Conservation (phyloP, 2,888 invertebrate species). For the Brassicogethes aeneus region DNA sequence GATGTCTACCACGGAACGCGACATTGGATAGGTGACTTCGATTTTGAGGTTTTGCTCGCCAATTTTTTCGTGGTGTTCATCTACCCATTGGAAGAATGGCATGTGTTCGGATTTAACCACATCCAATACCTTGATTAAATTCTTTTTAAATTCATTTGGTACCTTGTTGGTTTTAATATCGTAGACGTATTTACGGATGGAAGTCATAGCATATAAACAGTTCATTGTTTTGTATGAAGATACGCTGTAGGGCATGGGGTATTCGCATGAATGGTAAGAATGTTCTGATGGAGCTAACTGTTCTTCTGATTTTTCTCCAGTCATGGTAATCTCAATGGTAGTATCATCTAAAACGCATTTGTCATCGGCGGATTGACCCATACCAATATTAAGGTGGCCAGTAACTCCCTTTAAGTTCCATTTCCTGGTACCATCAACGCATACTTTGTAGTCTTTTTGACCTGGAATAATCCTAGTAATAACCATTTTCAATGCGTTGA, state of each 20-base stretch:
- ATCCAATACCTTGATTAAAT: slow-evolving; percentile 13
- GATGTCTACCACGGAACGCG: slow-evolving; percentile 22
- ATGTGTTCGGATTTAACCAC: slow-evolving; percentile 7
- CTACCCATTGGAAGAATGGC: slow-evolving; percentile 1
- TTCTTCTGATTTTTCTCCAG: slow-evolving; percentile 32
- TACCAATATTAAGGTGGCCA: slow-evolving; percentile 27
- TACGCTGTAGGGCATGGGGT: slow-evolving; percentile 20
- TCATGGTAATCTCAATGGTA: slow-evolving; percentile 27
- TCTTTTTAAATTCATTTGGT: slow-evolving; percentile 19
- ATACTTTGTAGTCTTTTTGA: slow-evolving; percentile 33
- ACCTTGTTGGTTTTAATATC: slow-evolving; percentile 25
- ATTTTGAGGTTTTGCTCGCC: slow-evolving; percentile 23
- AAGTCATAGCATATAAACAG: slow-evolving; percentile 26
- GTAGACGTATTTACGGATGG: slow-evolving; percentile 33
- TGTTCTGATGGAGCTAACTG: slow-evolving; percentile 25
- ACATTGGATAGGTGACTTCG: slow-evolving; percentile 22
- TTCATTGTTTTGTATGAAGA: slow-evolving; percentile 20
- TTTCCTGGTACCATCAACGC: slow-evolving; percentile 32
- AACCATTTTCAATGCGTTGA: slow-evolving; percentile 26
- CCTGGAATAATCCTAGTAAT: slow-evolving; percentile 30
- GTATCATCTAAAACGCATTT: slow-evolving; percentile 32
- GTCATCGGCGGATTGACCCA: slow-evolving; percentile 29
- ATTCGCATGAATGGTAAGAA: slow-evolving; percentile 20
- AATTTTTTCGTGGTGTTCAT: slow-evolving; percentile 16
- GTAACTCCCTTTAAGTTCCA: slow-evolving; percentile 28